Percentiles rank a stretch among this genome's conserved stretches.
Conservation (phyloP, 1,140 invertebrate genomes). For the Asobara japonica region DNA sequence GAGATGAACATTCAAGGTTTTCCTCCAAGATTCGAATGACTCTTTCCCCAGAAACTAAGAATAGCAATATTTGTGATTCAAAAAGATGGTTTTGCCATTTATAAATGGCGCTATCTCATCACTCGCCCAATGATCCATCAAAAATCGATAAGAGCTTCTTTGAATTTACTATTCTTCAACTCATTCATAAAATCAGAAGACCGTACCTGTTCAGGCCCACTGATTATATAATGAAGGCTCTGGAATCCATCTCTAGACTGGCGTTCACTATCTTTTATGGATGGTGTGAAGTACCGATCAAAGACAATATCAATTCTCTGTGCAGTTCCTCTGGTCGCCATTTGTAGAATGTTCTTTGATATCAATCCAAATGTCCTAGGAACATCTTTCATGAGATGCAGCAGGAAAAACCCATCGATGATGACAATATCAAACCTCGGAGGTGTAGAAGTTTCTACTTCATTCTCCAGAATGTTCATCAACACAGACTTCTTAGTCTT, state of each 20-base stretch:
- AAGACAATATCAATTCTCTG: conserved; percentile 31
- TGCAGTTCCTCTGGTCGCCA: conserved; percentile 31
- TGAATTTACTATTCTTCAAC: conserved; percentile 46
- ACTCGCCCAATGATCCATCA: conserved; percentile 44
- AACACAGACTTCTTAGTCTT: conserved; percentile 51
- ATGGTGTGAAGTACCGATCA: conserved; percentile 37
- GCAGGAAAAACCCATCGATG: conserved; percentile 51
- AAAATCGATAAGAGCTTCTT: conserved; percentile 49
- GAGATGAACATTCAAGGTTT: conserved; percentile 35
- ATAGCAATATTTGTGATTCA: conserved; percentile 19
- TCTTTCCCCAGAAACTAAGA: conserved; percentile 10
- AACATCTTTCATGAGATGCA: conserved; percentile 49
- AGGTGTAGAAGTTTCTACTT: conserved; percentile 11
- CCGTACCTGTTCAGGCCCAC: conserved; percentile 24
- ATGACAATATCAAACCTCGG: conserved; percentile 27
- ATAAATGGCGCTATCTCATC: conserved; percentile 40
- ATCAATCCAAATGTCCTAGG: conserved; percentile 48
- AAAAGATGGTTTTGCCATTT: conserved; percentile 27
- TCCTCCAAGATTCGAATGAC: conserved; percentile 23
- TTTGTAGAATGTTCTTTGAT: conserved; percentile 48
- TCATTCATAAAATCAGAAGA: conserved; percentile 27
- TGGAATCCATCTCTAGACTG: conserved; percentile 27
- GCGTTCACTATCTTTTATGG: conserved; percentile 49
- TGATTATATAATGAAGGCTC: conserved; percentile 32
- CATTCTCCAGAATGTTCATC: conserved; percentile 44